These are phyloP conservation scores for Mactra quadrangularis DNA, from an alignment of 1,140 invertebrate species.

Conservation along the genomic window DNA sequence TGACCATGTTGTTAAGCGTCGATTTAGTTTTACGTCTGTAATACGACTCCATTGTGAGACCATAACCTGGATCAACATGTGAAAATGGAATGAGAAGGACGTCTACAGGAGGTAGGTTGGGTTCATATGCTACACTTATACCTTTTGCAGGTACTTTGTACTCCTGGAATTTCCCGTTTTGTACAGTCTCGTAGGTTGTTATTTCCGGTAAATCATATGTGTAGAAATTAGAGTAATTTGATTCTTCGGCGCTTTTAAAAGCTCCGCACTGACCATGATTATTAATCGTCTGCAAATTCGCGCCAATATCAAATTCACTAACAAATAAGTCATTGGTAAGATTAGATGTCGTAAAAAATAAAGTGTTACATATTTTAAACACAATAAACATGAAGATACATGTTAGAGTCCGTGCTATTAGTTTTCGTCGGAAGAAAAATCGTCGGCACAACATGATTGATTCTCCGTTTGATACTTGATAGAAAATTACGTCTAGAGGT, in stretches of 20 bases:
- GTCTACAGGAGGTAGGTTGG: slow-evolving; percentile 19
- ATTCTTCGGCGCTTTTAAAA: not conserved
- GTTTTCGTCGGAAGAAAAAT: not conserved
- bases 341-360: not conserved
- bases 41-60: slow-evolving; percentile 85
- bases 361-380: not conserved
- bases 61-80: slow-evolving; percentile 94
- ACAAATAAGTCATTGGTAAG: not conserved
- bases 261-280: not conserved
- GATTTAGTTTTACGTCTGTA: slow-evolving; percentile 92
- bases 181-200: slow-evolving; percentile 9
- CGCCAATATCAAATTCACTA: not conserved
- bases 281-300: not conserved
- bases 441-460: not conserved
- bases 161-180: slow-evolving; percentile 21
- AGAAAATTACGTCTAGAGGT: too few species aligned
- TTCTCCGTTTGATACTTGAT: too few species aligned
- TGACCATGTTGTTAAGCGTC: slow-evolving; percentile 62
- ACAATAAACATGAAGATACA: not conserved
- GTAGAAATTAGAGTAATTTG: slow-evolving; percentile 12
- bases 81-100: slow-evolving; percentile 94
- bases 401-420: not conserved
- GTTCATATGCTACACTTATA: slow-evolving; percentile 19
- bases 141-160: slow-evolving; percentile 46
- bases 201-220: slow-evolving; percentile 48